Percentiles rank a stretch among this genome's conserved stretches.
phyloP scores from a whole-genome alignment of 2,797 vertebrate genomes.

The Cephalopachus bancanus region DNA sequence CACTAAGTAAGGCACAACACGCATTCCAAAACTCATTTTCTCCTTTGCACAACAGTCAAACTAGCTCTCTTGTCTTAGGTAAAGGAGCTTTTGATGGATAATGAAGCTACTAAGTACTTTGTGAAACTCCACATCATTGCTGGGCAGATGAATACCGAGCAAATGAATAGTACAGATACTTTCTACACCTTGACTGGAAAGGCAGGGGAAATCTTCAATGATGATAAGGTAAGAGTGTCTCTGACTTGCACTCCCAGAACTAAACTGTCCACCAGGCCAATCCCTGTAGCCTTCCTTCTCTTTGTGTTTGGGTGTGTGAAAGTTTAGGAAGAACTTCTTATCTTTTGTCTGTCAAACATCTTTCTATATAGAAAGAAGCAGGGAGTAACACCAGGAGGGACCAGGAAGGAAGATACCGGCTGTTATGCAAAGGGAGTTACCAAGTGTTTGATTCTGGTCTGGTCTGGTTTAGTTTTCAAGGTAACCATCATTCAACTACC shows the following conservation, averaged over 20 bases:
- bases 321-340: background rate
- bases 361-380: background rate
- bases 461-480: constrained; percentile 52
- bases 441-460: background rate
- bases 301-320: background rate
- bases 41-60: background rate
- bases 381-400: background rate
- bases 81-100: constrained; percentile 89
- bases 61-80: constrained; percentile 87
- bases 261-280: background rate
- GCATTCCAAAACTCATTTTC: background rate
- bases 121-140: constrained; percentile 95
- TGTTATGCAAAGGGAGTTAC: background rate
- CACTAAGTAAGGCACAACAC: background rate
- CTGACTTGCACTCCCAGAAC: background rate
- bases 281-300: rapidly evolving
- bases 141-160: constrained; percentile 89
- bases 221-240: constrained; percentile 88
- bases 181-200: constrained; percentile 95
- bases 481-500: background rate
- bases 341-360: background rate
- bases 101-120: constrained; percentile 90
- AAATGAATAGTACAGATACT: constrained; percentile 88
- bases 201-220: constrained; percentile 89
- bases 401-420: too few species aligned